Base-by-base conservation (phyloP, 1,140 invertebrate species). In the Muscidifurax raptorellus region DNA sequence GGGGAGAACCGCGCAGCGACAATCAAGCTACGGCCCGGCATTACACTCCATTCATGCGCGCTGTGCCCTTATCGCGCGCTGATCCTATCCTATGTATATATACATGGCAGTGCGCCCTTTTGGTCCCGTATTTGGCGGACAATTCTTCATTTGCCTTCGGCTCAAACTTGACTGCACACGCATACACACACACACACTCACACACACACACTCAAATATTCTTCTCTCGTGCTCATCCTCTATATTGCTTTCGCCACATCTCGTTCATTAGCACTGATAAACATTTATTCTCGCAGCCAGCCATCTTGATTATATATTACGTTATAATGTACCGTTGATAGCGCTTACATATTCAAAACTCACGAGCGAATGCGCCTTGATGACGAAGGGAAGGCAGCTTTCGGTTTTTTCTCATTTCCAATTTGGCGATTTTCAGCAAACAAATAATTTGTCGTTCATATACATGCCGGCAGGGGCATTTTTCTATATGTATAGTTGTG, bases 61-160 rank as follows among this genome's bases (percentile, higher is more conserved):
- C 4, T 69, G 27, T 32, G 27, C 87, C 87, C 87, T 89, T 84
- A 88, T 87, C 89, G 83, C 89, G 76, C 86, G 67, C 80, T 82
- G n/a, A n/a, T n/a, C 83, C 59, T 75, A 80, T 72, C 83, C 86
- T 83, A 40, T 40, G 10, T 6, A 6, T 40, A 10, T 40, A 40
- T 40, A 40, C 9, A 40, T 40, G n/a, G n/a, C n/a, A 40, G 36
- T 40, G 82, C 83, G 74, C 64, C 69, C 77, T 84, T 66, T 64
- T 79, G 28, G 76, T 71, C 47, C 84, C 88, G 87, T 89, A 90
- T 91, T 93, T 90, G 89, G 89, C 91, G 91, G 90, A 92, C 92
- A 92, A 93, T 93, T 93, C 92, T 92, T 93, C 92, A 93, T 93
- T 92, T 93, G 91, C 91, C 90, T 92, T 89, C 90, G 88, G 88